These are phyloP conservation scores for Antennarius maculatus DNA, from an alignment of 2,797 vertebrate species.

Conservation along the genomic window DNA sequence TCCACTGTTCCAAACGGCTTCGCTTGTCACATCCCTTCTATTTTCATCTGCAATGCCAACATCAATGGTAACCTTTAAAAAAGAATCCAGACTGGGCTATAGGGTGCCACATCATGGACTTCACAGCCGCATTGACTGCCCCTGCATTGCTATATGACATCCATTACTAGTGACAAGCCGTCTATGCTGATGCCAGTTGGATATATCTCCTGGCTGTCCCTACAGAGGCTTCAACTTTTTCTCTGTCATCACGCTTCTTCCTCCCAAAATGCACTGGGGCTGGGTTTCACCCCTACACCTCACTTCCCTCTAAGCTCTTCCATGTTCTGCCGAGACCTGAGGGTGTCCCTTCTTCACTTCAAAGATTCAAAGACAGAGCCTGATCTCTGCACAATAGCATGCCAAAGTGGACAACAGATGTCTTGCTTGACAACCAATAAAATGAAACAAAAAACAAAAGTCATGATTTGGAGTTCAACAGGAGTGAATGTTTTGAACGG, in stretches of 20 bases:
- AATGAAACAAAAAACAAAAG: slow-evolving; percentile 5
- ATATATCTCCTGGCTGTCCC: slow-evolving; percentile 61
- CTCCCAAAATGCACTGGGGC: slow-evolving; percentile 70
- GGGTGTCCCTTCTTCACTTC: slow-evolving; percentile 34
- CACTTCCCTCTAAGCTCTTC: slow-evolving; percentile 45
- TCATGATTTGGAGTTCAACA: slow-evolving; percentile 46
- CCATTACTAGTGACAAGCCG: slow-evolving; percentile 74
- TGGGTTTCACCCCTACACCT: slow-evolving; percentile 55
- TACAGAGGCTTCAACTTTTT: slow-evolving; percentile 61
- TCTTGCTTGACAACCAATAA: slow-evolving; percentile 49
- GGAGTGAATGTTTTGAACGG: slow-evolving; percentile 67
- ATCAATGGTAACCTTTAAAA: slow-evolving; percentile 67
- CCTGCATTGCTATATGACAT: slow-evolving; percentile 57
- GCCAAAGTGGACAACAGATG: slow-evolving; percentile 76
- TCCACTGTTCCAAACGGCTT: slow-evolving; percentile 47
- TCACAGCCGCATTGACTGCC: slow-evolving; percentile 52
- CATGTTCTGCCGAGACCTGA: slow-evolving; percentile 23
- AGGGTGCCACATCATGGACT: slow-evolving; percentile 66
- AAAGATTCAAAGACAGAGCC: slow-evolving; percentile 57
- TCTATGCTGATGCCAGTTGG: slow-evolving; percentile 71
- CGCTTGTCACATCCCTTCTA: slow-evolving; percentile 52
- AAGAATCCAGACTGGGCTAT: slow-evolving; percentile 54
- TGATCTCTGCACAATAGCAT: slow-evolving; percentile 54
- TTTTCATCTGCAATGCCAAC: slow-evolving; percentile 63
- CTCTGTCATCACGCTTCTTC: slow-evolving; percentile 68